Evolutionary conservation across 2,797 vertebrate genomes (phyloP).

Genomic region (Platalea minor): DNA sequence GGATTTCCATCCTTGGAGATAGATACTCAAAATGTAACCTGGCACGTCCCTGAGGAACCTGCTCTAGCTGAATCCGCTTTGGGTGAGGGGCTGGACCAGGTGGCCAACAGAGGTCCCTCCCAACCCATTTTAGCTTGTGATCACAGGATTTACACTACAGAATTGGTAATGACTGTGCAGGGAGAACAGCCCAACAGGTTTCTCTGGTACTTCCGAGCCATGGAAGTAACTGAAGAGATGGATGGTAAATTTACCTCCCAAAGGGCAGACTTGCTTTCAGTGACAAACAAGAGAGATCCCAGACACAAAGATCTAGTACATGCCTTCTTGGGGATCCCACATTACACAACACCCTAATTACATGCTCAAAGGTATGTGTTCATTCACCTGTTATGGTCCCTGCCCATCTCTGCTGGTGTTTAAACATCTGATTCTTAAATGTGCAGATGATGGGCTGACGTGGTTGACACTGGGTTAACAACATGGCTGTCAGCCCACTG

Average conservation of each 20-base stretch:
- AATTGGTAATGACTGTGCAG: background rate
- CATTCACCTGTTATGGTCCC: background rate
- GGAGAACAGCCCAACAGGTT: background rate
- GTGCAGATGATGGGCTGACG: background rate
- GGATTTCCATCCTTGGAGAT: background rate
- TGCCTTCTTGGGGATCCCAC: background rate
- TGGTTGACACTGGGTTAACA: background rate
- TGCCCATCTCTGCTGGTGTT: background rate
- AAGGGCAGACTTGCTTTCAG: background rate
- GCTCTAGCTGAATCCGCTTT: background rate
- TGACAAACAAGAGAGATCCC: background rate
- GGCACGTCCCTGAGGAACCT: background rate
- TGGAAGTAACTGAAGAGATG: background rate
- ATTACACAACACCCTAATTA: background rate
- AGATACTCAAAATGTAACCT: background rate
- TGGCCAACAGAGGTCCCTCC: background rate
- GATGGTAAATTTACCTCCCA: background rate
- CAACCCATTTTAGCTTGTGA: background rate
- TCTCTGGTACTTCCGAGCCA: background rate
- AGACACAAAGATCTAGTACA: background rate
- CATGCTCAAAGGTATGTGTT: background rate
- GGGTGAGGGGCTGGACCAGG: background rate
- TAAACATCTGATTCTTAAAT: background rate
- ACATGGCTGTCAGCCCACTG: background rate
- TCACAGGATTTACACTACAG: background rate